These are phyloP conservation scores for Trichomalopsis sarcophagae DNA, from an alignment of 1,140 invertebrate genomes.

Conservation along the genomic window DNA sequence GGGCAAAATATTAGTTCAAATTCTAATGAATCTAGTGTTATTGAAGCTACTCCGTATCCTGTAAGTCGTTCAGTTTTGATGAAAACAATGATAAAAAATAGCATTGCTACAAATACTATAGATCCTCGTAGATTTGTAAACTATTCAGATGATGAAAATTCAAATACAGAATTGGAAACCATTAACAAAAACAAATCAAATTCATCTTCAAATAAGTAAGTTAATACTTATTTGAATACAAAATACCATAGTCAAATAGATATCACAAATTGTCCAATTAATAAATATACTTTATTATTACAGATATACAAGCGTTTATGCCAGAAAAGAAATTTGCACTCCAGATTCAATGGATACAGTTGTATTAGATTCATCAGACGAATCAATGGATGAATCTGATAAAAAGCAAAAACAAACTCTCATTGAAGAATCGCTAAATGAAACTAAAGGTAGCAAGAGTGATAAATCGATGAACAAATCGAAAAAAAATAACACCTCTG, in stretches of 20 bases:
- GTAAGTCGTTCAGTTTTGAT: conserved; percentile 52
- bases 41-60: conserved; percentile 56
- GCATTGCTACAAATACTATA: conserved; percentile 44
- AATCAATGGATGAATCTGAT: conserved; percentile 41
- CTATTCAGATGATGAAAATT: conserved; percentile 39
- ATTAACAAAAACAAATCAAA: conserved; percentile 25
- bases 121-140: conserved; percentile 32
- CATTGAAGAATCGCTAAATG: conserved; percentile 56
- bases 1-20: conserved; percentile 8
- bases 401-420: conserved; percentile 41
- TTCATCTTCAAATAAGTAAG: conserved; percentile 36
- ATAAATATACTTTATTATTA: conserved; percentile 37
- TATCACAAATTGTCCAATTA: neutral
- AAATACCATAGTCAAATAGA: conserved; percentile 29
- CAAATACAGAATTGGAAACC: conserved; percentile 5
- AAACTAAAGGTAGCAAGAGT: conserved; percentile 32
- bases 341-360: conserved; percentile 46
- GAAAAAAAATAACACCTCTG: conserved; percentile 9
- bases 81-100: conserved; percentile 52
- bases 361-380: conserved; percentile 55
- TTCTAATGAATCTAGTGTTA: conserved; percentile 44
- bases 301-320: conserved; percentile 55
- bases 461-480: conserved; percentile 16
- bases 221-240: too few relatives aligned
- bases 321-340: conserved; percentile 51